Conservation (phyloP, 2,113 vertebrate genomes). For the Setophaga coronata region DNA sequence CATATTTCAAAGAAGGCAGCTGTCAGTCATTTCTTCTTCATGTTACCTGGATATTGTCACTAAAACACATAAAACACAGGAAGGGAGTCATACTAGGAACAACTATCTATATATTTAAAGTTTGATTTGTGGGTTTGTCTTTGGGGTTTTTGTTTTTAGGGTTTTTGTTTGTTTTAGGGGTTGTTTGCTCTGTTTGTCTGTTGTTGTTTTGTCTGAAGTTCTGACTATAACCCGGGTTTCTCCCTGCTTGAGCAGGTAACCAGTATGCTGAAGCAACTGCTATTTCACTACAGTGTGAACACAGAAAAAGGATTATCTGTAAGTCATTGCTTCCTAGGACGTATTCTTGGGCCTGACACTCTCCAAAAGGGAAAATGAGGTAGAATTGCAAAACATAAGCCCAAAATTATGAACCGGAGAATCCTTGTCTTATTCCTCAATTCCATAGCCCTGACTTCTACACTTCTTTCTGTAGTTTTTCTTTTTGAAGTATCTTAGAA, state of each 20-base stretch:
- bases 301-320: background rate
- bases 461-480: background rate
- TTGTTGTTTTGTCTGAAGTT: background rate
- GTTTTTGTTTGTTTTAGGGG: background rate
- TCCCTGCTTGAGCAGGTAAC: background rate
- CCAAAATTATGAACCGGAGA: background rate
- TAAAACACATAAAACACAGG: background rate
- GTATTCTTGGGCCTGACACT: background rate
- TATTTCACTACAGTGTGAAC: background rate
- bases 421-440: background rate
- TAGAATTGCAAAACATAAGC: background rate
- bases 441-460: background rate
- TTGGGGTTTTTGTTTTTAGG: rapidly evolving
- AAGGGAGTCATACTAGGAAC: background rate
- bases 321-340: background rate
- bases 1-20: background rate
- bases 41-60: background rate
- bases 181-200: background rate
- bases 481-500: background rate
- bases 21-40: background rate
- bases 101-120: background rate
- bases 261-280: background rate
- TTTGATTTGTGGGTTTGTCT: background rate
- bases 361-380: background rate
- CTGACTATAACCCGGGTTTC: background rate